These are phyloP conservation scores for Bugula neritina DNA, from an alignment of 2,888 invertebrate genomes.

Conservation along the genomic window DNA sequence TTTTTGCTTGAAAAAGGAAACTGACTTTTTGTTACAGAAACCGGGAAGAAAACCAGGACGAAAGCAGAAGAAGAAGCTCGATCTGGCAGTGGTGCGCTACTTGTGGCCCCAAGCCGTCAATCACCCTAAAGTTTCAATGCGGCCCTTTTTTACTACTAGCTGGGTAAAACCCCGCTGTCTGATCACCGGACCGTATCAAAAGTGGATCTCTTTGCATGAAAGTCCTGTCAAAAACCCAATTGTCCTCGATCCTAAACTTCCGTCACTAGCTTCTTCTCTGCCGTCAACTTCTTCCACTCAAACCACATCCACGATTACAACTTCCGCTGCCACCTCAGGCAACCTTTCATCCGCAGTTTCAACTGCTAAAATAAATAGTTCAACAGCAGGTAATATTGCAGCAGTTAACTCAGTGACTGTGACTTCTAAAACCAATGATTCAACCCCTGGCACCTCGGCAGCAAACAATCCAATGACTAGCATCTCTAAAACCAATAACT, in stretches of 20 bases:
- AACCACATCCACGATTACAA: background rate
- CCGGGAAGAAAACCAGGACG: slow-evolving; percentile 29
- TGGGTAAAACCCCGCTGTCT: slow-evolving; percentile 46
- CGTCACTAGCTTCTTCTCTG: background rate
- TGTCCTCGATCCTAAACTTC: background rate
- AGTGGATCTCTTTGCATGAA: slow-evolving; percentile 38
- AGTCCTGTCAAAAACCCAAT: background rate
- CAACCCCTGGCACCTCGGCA: no score
- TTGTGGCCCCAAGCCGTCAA: slow-evolving; percentile 40
- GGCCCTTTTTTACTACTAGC: slow-evolving; percentile 41
- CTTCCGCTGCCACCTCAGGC: background rate
- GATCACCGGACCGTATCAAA: slow-evolving; percentile 49
- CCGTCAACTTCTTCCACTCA: no score
- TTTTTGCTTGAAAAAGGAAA: no score
- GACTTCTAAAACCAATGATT: no score
- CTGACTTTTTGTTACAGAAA: no score
- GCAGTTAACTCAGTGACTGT: no score
- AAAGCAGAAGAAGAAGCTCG: slow-evolving; percentile 27
- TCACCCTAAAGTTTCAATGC: slow-evolving; percentile 39
- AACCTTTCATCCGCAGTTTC: background rate
- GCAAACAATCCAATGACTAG: no score
- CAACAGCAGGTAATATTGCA: no score
- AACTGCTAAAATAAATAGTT: no score
- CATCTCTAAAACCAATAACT: no score
- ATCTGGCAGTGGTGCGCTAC: slow-evolving; percentile 36